These are phyloP conservation scores for Phalacrocorax brasilianus DNA, from an alignment of 2,113 vertebrate genomes.

Conservation along the genomic window DNA sequence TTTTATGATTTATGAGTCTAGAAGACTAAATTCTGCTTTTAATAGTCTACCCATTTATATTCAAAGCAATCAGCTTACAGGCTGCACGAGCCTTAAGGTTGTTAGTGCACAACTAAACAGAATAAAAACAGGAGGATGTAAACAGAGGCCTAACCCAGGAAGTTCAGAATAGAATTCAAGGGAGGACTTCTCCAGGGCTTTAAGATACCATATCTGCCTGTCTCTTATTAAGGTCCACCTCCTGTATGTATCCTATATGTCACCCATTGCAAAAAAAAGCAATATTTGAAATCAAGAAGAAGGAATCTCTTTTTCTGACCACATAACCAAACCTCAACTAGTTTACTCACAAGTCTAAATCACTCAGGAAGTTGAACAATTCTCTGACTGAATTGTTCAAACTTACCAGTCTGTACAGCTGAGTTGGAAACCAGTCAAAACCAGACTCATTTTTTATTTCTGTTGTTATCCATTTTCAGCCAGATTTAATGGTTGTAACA, in stretches of 20 bases:
- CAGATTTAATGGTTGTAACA: background rate
- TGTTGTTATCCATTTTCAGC: background rate
- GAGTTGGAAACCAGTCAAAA: background rate
- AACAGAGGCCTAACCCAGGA: background rate
- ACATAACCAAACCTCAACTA: background rate
- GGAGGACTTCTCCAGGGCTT: conserved; percentile 1
- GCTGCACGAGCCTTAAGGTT: conserved; percentile 34
- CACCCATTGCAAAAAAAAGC: background rate
- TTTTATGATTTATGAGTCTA: conserved; percentile 69
- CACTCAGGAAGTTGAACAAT: background rate
- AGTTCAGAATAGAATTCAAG: conserved; percentile 32
- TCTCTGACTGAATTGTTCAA: background rate
- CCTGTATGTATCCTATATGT: background rate
- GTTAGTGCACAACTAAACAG: conserved; percentile 34
- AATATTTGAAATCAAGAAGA: background rate
- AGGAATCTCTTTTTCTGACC: background rate
- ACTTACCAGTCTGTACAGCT: background rate
- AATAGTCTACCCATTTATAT: conserved; percentile 52
- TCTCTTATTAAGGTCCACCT: background rate
- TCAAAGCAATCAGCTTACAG: conserved; percentile 52
- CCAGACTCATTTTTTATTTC: background rate
- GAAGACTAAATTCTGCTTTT: conserved; percentile 56
- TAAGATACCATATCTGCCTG: background rate
- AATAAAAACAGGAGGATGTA: conserved; percentile 29
- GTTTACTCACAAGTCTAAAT: background rate